Conservation (phyloP, 37 sponge, comb jelly and placozoan species). For the Tethya wilhelma region DNA sequence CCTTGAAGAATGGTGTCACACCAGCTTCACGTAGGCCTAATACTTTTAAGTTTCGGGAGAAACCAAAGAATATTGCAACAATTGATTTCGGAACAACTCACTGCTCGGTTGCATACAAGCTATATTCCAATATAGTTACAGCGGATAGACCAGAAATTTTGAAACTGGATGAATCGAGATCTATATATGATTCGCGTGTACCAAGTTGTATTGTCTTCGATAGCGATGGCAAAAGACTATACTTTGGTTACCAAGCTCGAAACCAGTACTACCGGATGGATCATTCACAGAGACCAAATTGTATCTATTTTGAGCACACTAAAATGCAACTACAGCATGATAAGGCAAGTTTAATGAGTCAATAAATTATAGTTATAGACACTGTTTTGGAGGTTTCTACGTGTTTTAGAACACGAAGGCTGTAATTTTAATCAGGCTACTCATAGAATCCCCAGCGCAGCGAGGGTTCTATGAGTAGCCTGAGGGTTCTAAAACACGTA, state of each 20-base stretch:
- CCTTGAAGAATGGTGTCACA: too few species aligned
- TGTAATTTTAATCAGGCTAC: too few species aligned
- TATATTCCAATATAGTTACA: too few species aligned
- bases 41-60: not conserved
- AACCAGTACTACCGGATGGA: constrained; percentile 10
- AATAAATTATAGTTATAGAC: not conserved
- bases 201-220: constrained; percentile 50
- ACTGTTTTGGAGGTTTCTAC: too few species aligned
- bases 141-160: too few species aligned
- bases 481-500: too few species aligned
- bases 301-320: constrained; percentile 48
- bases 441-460: too few species aligned
- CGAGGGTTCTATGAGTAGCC: too few species aligned
- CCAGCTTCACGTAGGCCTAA: too few species aligned
- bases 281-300: not conserved
- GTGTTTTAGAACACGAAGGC: too few species aligned
- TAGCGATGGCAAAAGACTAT: constrained; percentile 5
- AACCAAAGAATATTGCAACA: constrained; percentile 48
- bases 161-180: too few species aligned
- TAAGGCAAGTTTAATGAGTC: constrained; percentile 8
- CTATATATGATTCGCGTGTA: constrained; percentile 29
- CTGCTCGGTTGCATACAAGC: constrained; percentile 48
- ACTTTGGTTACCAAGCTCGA: constrained; percentile 45
- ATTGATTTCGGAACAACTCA: constrained; percentile 59
- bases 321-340: constrained; percentile 57